Evolutionary conservation across 2,113 vertebrate species (phyloP), one percentile per base, ranked within the genome.

Genomic region (Oostethus manadensis): DNA sequence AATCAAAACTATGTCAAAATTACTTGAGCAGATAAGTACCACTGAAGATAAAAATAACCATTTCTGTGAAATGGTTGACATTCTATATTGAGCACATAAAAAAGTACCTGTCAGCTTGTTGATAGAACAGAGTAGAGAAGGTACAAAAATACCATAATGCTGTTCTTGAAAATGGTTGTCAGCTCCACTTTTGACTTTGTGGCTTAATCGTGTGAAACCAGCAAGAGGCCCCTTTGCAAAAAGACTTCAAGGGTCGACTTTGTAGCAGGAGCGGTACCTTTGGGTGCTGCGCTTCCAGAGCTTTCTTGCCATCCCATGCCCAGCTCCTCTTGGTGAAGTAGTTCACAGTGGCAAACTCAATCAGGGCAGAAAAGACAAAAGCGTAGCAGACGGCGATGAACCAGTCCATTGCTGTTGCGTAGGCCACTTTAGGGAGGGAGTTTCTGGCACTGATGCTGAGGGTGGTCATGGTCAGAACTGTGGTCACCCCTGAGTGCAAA

Each of bases 341-440:
- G 89, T 98, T 99, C 68, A 99, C 97, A 0, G 94, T 96, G 57
- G 96, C 97, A 35, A 99, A 99, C 82, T 99, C 97, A 35, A 98
- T 98, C 71, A 99, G 86, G 2, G 96, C 95, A 0, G 95, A 98
- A 77, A 99, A 99, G 29, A 99, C 97, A 10, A 99, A 98, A 8
- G 94, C 94, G 6, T 99, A 97, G 82, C 95, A 98, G 51, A 98
- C 95, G 3, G 97, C 96, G 15, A 99, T 99, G 82, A 98, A 99
- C 97, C 97, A 99, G 85, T 99, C 97, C 96, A 99, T 98, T 45
- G 97, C 96, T 0, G 97, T 99, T 5, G 96, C 97, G 0, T 99
- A 99, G 53, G 96, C 95, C 87, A 99, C 97, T 85, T 98, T 98
- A 18, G 96, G 97, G 71, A 99, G 88, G 1, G 96, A 98, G 86